Base-by-base conservation (phyloP, 2,113 vertebrate genomes). In the Cyanoliseus patagonus region DNA sequence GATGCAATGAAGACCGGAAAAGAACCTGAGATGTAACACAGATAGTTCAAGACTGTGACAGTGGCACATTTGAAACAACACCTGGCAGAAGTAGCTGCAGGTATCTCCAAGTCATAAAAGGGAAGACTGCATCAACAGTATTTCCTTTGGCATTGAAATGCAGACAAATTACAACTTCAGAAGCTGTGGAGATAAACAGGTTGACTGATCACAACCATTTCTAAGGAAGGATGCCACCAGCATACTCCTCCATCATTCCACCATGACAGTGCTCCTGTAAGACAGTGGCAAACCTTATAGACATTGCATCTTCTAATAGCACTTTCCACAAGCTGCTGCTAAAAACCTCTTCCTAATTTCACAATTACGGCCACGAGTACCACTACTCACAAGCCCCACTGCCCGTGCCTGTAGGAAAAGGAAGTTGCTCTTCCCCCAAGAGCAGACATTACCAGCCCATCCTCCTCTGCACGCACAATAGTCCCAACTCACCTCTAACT, bases 381-480 rank as follows among this genome's bases (percentile, higher is more conserved):
- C 42, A 33, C n/a, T 24, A 7, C 49, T 42, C 49, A 23, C 20
- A 61, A 46, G 18, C 20, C 33, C 18, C 66, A 8, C 66, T 18
- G 35, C 30, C 42, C 3, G 7, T 2, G 23, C 30, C 47, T 17
- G 42, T 5, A 28, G 70, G 42, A 31, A 67, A 73, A 51, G 35
- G 17, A 67, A 47, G 35, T 8, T 3, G 3, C 13, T n/a, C 69
- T 39, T 53, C 11, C 51, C n/a, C 12, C 1, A 1, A 19, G 75
- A 70, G 27, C 0, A 3, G 44, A 37, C 20, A 10, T 19, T 10
- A 35, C 41, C 37, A 53, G 44, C 49, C 13, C 1, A 0, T 27
- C 31, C 12, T 92, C 31, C 44, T 61, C 63, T 23, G 39, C 51
- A 53, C 0, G 0, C 19, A 30, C 4, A 52, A 72, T 6, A 53